phyloP scores from a whole-genome alignment of 2,113 vertebrate genomes.

The Corvus hawaiiensis region DNA sequence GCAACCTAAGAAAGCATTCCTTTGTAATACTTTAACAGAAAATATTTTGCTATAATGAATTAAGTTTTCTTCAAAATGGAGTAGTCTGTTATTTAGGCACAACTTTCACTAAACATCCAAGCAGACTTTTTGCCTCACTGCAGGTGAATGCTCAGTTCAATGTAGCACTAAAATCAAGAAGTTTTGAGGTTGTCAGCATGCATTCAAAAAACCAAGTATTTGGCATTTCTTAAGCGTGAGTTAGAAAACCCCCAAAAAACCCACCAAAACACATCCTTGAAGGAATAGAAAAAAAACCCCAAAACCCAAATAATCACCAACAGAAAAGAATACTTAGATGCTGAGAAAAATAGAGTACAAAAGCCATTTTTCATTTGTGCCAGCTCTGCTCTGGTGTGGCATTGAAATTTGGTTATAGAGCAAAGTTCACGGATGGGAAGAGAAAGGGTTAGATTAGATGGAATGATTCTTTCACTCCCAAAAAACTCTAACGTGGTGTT shows the following conservation, averaged over 20 bases:
- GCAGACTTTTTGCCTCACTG: neutral
- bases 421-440: neutral
- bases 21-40: neutral
- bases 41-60: neutral
- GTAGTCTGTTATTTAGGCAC: neutral
- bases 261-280: neutral
- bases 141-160: neutral
- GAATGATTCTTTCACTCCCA: rapidly evolving
- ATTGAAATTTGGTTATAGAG: neutral
- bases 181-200: neutral
- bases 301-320: neutral
- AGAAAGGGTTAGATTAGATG: neutral
- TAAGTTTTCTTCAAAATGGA: neutral
- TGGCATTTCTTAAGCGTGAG: neutral
- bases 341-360: neutral
- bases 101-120: neutral
- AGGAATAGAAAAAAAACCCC: neutral
- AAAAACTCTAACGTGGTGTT: neutral
- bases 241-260: neutral
- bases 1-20: neutral
- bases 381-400: neutral
- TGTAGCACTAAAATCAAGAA: neutral
- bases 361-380: neutral
- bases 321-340: neutral
- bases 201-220: neutral